Evolutionary conservation across 2,797 vertebrate genomes (phyloP).

Genomic region (Pseudocheirus occidentalis): DNA sequence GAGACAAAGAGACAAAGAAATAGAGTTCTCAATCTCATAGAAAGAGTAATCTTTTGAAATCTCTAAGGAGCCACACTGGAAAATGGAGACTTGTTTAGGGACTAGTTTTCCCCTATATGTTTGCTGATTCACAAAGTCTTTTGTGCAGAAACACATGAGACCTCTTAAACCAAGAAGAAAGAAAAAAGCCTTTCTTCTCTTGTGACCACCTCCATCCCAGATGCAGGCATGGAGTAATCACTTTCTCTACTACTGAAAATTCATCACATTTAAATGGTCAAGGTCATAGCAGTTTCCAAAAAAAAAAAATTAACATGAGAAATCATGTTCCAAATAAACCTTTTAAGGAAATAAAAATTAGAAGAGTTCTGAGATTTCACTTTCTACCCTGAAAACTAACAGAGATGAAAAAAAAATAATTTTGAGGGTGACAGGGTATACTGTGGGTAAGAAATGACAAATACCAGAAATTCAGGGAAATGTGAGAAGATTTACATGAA

Average conservation of each 20-base stretch:
- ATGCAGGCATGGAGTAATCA: neutral
- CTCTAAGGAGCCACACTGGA: neutral
- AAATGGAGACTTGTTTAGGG: neutral
- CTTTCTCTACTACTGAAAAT: neutral
- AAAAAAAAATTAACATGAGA: neutral
- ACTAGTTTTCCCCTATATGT: neutral
- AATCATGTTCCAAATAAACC: neutral
- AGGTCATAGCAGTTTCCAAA: neutral
- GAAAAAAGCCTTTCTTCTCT: neutral
- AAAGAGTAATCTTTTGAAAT: neutral
- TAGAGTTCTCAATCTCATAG: neutral
- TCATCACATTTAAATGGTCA: neutral
- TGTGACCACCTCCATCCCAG: neutral
- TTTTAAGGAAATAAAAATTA: neutral
- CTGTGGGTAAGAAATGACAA: neutral
- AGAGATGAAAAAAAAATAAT: neutral
- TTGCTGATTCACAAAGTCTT: neutral
- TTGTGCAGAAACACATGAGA: neutral
- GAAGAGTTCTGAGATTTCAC: neutral
- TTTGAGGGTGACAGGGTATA: neutral
- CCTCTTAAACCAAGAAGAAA: neutral
- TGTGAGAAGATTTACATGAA: neutral
- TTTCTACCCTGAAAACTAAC: neutral
- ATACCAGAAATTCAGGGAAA: neutral
- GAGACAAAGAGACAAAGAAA: neutral